Base-by-base conservation (phyloP, 1,140 invertebrate species). In the Hyphantria cunea region DNA sequence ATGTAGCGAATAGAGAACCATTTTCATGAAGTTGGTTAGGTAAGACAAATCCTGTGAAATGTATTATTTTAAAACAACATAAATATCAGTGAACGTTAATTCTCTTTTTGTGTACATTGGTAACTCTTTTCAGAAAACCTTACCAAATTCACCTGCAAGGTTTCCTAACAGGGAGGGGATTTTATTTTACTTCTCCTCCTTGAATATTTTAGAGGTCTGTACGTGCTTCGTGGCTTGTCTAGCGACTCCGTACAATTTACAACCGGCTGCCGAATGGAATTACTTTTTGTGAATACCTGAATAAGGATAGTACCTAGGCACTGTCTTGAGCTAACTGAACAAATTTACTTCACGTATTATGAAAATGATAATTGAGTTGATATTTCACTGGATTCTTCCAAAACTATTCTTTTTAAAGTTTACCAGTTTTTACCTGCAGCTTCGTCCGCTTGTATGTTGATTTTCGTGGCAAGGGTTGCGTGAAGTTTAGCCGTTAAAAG, bases 211-310 rank as follows among this genome's bases (percentile, higher is more conserved):
- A 58, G 44, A 49, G 39, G 55, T 32, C 55, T 17, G 44, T 58
- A 58, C 55, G 55, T 58, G 55, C 45, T 41, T 31, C 55, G 45
- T 49, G 47, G 32, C 33, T 9, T 33, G 55, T 39, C 44, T 58
- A 45, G 55, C 45, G 55, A 58, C 55, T 58, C 32, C 11, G 34
- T 45, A 58, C 54, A 48, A 58, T 58, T 58, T 58, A 58, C 55
- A 39, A 49, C 55, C 44, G 32, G 15, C 55, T 31, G 55, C 45
- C 55, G 55, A 58, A 58, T 58, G 47, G 55, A 48, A 58, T 58
- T 44, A 45, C 47, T 58, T 58, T 58, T 49, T 58, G 55, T 58
- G 55, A 58, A 58, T 58, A 58, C 33, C 55, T 58, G 55, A 58
- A 55, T 55, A 55, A 47, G 41, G 41, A 34, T 17, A 32, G 11